Evolutionary conservation across 2,888 invertebrate species (phyloP).

Genomic region (Torymus aiolomorphi): DNA sequence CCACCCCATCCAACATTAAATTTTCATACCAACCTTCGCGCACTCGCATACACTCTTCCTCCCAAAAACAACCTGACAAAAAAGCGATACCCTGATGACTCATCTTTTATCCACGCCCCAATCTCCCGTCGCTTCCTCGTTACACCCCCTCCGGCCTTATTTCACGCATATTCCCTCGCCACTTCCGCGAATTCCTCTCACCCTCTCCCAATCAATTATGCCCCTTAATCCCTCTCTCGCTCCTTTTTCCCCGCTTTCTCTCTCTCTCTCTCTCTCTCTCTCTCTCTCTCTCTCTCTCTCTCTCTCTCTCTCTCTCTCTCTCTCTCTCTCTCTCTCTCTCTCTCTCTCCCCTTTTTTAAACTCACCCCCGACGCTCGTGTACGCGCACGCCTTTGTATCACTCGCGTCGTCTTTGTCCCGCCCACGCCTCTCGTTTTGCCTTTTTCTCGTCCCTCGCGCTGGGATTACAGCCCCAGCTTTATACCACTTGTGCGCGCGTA

Average conservation of each 20-base stretch:
- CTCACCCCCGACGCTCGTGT: not conserved
- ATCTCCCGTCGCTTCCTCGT: not conserved
- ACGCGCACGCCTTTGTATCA: too few species aligned
- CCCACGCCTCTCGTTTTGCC: too few species aligned
- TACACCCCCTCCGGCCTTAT: not conserved
- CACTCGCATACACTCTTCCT: too few species aligned
- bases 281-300: slow-evolving; percentile 5
- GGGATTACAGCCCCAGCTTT: too few species aligned
- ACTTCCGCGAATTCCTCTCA: not conserved
- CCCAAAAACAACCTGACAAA: too few species aligned
- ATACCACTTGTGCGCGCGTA: too few species aligned
- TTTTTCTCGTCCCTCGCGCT: too few species aligned
- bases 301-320: not conserved
- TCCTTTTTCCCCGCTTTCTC: not conserved
- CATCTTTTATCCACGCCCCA: slow-evolving; percentile 6
- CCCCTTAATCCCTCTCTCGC: slow-evolving; percentile 17
- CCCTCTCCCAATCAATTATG: slow-evolving; percentile 31
- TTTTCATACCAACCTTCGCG: too few species aligned
- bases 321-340: slow-evolving; percentile 1
- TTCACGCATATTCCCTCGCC: not conserved
- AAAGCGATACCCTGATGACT: not conserved
- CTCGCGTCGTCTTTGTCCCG: too few species aligned
- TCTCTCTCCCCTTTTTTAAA: not conserved
- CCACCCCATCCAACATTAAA: too few species aligned
- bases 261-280: not conserved